A percentile compares a stretch with the other conserved stretches of the same genome.
phyloP scores from a whole-genome alignment of 2,113 vertebrate genomes.

The Labrus mixtus region DNA sequence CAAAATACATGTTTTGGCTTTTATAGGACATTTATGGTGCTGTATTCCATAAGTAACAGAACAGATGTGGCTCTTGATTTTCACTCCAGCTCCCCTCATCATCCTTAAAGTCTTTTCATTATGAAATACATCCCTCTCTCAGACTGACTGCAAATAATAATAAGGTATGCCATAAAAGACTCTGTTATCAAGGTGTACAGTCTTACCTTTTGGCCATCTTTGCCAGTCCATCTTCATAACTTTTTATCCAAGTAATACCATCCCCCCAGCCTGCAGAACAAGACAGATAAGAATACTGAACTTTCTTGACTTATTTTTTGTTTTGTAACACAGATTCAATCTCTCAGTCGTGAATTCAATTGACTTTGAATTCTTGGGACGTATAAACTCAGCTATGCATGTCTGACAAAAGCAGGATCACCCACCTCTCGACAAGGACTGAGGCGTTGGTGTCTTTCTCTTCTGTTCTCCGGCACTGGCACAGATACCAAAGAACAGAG shows the following conservation, averaged over 20 bases:
- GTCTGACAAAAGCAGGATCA: not conserved
- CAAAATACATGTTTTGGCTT: not conserved
- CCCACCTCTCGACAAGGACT: constrained; percentile 71
- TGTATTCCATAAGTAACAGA: not conserved
- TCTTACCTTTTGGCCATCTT: constrained; percentile 83
- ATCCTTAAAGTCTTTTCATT: not conserved
- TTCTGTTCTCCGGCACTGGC: constrained; percentile 41
- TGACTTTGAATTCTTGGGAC: not conserved
- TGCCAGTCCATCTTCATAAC: constrained; percentile 87
- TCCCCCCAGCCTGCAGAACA: constrained; percentile 87
- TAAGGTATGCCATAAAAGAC: not conserved
- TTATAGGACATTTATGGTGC: not conserved
- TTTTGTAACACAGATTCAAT: not conserved
- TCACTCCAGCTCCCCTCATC: not conserved
- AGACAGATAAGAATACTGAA: not conserved
- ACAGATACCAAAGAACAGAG: constrained; percentile 56
- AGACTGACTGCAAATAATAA: not conserved
- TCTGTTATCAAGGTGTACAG: not conserved
- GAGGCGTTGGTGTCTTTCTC: constrained; percentile 24
- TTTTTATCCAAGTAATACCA: constrained; percentile 87
- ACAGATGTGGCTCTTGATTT: not conserved
- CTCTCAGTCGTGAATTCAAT: not conserved
- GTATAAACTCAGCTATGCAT: not conserved
- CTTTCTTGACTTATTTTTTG: not conserved
- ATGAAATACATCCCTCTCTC: not conserved